phyloP scores from a whole-genome alignment of 2,113 vertebrate genomes.

The Calyptomena viridis region DNA sequence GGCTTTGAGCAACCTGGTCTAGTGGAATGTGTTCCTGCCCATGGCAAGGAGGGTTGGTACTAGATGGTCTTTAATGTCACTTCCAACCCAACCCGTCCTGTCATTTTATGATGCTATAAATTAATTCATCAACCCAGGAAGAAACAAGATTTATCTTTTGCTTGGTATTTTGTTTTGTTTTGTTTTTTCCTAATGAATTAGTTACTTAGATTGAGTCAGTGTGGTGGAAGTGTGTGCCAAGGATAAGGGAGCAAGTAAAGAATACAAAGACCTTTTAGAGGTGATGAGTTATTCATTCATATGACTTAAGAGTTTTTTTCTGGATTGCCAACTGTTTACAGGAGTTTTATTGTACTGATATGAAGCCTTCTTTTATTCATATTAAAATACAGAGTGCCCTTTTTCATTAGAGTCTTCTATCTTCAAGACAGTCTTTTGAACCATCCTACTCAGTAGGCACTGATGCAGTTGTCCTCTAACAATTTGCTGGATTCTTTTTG shows the following conservation, averaged over 20 bases:
- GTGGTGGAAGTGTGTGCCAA: neutral
- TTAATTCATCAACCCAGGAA: neutral
- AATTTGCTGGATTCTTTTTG: neutral
- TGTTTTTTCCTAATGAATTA: neutral
- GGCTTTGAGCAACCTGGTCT: neutral
- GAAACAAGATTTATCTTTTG: neutral
- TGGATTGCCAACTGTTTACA: neutral
- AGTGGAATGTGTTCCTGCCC: accelerated
- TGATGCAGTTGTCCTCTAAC: neutral
- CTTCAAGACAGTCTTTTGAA: neutral
- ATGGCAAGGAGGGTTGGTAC: neutral
- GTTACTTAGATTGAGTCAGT: neutral
- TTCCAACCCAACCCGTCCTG: neutral
- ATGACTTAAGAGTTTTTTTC: neutral
- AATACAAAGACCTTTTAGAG: neutral
- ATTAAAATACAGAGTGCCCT: neutral
- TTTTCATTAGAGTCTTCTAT: neutral
- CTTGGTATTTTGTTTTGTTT: accelerated
- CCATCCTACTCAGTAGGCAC: neutral
- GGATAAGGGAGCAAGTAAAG: neutral
- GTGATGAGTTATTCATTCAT: neutral
- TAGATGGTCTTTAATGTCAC: neutral
- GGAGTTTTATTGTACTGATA: neutral
- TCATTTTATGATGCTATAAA: neutral
- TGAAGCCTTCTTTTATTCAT: neutral